Evolutionary conservation across 2,797 vertebrate species (phyloP).

Genomic region (Neosilurus hyrtlii): DNA sequence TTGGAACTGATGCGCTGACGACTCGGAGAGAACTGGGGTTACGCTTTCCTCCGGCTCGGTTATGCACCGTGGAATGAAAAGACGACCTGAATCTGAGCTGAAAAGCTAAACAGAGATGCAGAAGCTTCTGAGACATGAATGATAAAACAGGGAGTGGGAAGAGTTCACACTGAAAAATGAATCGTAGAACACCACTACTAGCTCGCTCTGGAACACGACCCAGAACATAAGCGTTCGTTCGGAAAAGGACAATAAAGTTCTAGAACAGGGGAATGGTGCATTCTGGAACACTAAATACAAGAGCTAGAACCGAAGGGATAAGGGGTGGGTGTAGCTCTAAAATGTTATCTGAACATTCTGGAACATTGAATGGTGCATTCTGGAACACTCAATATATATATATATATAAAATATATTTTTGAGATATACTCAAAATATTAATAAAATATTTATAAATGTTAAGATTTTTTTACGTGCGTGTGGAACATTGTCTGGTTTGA

Average conservation of each 20-base stretch:
- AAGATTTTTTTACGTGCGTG: too few relatives aligned
- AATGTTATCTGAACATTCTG: too few relatives aligned
- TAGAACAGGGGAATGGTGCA: not conserved
- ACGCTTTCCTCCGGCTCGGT: not conserved
- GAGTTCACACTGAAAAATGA: too few relatives aligned
- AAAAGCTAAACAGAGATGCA: not conserved
- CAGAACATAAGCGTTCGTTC: too few relatives aligned
- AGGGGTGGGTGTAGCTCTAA: too few relatives aligned
- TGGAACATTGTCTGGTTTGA: too few relatives aligned
- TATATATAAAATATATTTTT: too few relatives aligned
- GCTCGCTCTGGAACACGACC: not conserved
- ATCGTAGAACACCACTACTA: too few relatives aligned
- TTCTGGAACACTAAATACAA: not conserved
- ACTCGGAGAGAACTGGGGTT: not conserved
- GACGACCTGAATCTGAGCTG: not conserved
- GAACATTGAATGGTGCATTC: not conserved
- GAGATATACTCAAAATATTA: too few relatives aligned
- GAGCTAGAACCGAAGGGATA: too few relatives aligned
- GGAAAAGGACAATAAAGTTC: not conserved
- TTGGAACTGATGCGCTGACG: slow-evolving; percentile 3
- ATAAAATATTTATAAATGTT: too few relatives aligned
- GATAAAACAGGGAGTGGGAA: not conserved
- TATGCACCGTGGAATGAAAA: not conserved
- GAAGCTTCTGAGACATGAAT: not conserved
- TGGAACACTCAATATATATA: too few relatives aligned